Evolutionary conservation across 2,113 vertebrate genomes (phyloP).

Genomic region (Nerophis lumbriciformis): DNA sequence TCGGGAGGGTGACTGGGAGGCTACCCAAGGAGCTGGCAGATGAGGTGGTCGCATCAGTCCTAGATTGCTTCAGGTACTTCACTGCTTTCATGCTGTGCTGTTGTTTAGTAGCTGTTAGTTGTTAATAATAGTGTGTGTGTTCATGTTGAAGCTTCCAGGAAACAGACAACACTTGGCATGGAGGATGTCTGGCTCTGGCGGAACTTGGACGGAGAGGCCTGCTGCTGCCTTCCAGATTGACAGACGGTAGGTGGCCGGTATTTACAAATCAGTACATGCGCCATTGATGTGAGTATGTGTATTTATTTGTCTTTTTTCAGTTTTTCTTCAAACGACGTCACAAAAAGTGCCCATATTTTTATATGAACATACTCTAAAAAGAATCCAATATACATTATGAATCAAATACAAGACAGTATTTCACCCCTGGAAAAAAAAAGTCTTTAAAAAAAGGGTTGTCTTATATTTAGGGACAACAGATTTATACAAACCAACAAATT

Average conservation of each 20-base stretch:
- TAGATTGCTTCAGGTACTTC: constrained; percentile 89
- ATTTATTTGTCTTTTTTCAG: constrained; percentile 28
- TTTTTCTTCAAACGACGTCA: constrained; percentile 24
- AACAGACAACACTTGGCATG: constrained; percentile 90
- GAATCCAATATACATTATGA: neutral
- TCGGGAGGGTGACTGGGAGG: constrained; percentile 89
- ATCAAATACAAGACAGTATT: too few relatives aligned
- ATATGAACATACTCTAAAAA: constrained; percentile 14
- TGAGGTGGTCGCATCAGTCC: constrained; percentile 89
- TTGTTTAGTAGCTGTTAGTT: neutral
- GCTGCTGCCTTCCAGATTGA: constrained; percentile 84
- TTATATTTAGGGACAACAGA: too few relatives aligned
- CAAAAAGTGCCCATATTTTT: constrained; percentile 2
- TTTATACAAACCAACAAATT: too few relatives aligned
- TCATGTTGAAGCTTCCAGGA: constrained; percentile 83
- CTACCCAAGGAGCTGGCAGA: constrained; percentile 90
- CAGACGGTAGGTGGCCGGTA: constrained; percentile 76
- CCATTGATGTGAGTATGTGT: neutral
- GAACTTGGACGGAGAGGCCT: constrained; percentile 91
- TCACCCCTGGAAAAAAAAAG: too few relatives aligned
- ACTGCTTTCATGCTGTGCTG: neutral
- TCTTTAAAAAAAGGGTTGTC: too few relatives aligned
- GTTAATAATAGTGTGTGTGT: neutral
- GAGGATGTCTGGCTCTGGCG: constrained; percentile 90
- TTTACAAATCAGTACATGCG: neutral